These are phyloP conservation scores for Nasonia oneida DNA, from an alignment of 2,888 invertebrate species.

Conservation along the genomic window DNA sequence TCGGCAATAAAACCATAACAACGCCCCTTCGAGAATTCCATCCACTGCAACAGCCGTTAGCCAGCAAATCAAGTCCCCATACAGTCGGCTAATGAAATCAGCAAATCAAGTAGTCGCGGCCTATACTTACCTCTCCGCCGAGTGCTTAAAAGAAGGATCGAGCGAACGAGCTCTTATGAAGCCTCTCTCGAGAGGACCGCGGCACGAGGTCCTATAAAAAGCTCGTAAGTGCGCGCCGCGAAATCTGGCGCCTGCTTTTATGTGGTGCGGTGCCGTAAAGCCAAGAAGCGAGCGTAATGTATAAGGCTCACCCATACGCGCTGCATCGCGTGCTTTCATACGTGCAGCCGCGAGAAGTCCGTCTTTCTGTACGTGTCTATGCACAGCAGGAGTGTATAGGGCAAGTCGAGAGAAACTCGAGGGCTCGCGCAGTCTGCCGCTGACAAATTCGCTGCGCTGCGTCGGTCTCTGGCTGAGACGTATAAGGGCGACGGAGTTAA, in stretches of 20 bases:
- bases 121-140: neutral
- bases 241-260: slow-evolving; percentile 40
- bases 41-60: neutral
- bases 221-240: slow-evolving; percentile 26
- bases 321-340: neutral
- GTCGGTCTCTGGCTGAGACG: neutral
- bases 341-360: neutral
- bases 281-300: neutral
- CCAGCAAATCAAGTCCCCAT: neutral
- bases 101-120: slow-evolving; percentile 25
- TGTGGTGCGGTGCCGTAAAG: slow-evolving; percentile 1
- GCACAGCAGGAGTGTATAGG: neutral
- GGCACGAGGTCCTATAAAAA: slow-evolving; percentile 17
- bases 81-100: slow-evolving; percentile 21
- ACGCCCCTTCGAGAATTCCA: neutral
- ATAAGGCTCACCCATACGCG: neutral
- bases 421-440: neutral
- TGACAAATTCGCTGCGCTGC: neutral
- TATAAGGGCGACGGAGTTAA: neutral
- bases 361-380: neutral
- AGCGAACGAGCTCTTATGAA: slow-evolving; percentile 1
- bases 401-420: slow-evolving; percentile 5
- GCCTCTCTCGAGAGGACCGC: neutral
- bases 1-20: neutral
- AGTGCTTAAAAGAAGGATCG: slow-evolving; percentile 26